phyloP scores from a whole-genome alignment of 2,888 invertebrate genomes.

The Drosophila sordidula region DNA sequence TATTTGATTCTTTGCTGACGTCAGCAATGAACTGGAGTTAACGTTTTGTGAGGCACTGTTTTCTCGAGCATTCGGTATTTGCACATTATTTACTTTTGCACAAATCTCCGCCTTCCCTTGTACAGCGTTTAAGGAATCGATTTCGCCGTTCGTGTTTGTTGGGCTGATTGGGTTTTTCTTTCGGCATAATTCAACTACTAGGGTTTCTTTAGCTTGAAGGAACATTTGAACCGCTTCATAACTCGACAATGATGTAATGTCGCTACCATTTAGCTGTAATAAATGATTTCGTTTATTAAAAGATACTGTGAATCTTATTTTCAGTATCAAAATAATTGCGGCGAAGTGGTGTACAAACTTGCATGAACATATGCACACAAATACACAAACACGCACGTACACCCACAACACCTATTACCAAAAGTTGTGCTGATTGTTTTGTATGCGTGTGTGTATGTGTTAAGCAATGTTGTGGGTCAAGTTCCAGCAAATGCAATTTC shows the following conservation, averaged over 20 bases:
- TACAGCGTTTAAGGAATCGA: not conserved
- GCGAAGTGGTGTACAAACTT: not conserved
- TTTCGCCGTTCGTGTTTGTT: conserved; percentile 8
- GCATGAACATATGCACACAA: not conserved
- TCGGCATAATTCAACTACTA: conserved; percentile 87
- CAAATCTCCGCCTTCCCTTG: conserved; percentile 16
- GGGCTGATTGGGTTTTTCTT: conserved; percentile 66
- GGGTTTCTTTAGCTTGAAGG: conserved; percentile 87
- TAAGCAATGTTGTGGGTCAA: not conserved
- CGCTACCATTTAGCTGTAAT: conserved; percentile 87
- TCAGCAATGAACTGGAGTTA: conserved; percentile 11
- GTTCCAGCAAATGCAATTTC: not conserved
- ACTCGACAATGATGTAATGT: conserved; percentile 87
- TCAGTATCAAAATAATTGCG: conserved; percentile 1
- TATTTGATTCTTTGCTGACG: conserved; percentile 39
- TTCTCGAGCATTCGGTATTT: conserved; percentile 17
- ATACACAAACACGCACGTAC: not conserved
- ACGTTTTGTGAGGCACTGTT: conserved; percentile 21
- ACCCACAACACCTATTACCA: not conserved
- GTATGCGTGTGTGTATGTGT: conserved; percentile 1
- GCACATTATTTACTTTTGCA: conserved; percentile 17
- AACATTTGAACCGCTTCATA: conserved; percentile 88
- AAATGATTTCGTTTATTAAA: conserved; percentile 2
- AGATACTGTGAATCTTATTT: not conserved
- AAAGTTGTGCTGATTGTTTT: not conserved